phyloP scores from a whole-genome alignment of 2,888 invertebrate species.

The Cephus pulcher region DNA sequence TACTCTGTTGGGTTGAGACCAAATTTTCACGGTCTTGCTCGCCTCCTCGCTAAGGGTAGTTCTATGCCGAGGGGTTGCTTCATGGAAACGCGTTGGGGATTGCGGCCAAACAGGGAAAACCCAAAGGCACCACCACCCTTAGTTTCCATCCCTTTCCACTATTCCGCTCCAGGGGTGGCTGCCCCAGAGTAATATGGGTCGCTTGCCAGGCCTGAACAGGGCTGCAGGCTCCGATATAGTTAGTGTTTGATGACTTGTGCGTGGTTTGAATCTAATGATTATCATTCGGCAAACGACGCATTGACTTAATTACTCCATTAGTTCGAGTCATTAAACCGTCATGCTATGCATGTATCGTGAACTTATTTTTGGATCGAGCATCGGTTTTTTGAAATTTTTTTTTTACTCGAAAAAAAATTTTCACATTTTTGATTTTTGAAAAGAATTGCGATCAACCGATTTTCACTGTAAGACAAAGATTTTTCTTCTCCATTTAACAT shows the following conservation, averaged over 20 bases:
- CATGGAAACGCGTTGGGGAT: conserved; percentile 1
- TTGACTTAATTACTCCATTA: conserved; percentile 10
- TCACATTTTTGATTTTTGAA: not conserved
- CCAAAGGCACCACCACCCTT: conserved; percentile 18
- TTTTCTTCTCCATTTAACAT: too few species aligned
- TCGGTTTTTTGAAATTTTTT: too few species aligned
- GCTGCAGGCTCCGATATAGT: conserved; percentile 27
- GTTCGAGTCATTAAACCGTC: too few species aligned
- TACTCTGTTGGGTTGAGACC: not conserved
- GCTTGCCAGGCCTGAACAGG: conserved; percentile 26
- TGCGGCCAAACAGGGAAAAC: conserved; percentile 21
- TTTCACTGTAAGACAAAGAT: too few species aligned
- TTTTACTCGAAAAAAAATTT: too few species aligned
- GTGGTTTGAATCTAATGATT: conserved; percentile 42
- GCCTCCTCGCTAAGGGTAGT: not conserved
- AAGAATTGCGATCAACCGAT: conserved; percentile 17
- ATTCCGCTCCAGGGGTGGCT: not conserved
- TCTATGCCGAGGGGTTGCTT: not conserved
- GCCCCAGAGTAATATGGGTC: conserved; percentile 39
- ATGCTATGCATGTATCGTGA: too few species aligned
- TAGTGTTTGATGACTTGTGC: conserved; percentile 48
- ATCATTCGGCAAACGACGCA: conserved; percentile 19
- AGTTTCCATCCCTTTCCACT: conserved; percentile 10
- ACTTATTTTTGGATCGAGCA: too few species aligned
- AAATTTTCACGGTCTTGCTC: not conserved